These are phyloP conservation scores for Chironomus riparius DNA, from an alignment of 2,888 invertebrate species.

Conservation along the genomic window DNA sequence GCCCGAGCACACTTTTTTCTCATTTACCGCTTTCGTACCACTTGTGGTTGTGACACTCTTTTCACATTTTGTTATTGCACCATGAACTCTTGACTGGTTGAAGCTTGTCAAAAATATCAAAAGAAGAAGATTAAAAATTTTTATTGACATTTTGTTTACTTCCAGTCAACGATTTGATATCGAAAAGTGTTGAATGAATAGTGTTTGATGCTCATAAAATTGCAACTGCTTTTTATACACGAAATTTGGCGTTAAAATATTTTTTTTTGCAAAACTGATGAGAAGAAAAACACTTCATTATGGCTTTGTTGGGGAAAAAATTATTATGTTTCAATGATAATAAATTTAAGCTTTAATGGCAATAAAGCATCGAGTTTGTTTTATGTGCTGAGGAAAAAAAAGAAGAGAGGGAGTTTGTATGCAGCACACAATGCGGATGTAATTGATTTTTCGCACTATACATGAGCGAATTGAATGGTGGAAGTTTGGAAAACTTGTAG, in stretches of 20 bases:
- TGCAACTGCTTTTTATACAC: neutral
- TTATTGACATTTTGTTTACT: neutral
- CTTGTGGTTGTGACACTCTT: conserved; percentile 20
- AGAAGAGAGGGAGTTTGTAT: neutral
- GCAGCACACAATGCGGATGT: neutral
- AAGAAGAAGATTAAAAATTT: neutral
- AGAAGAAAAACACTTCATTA: conserved; percentile 9
- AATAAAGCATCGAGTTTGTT: neutral
- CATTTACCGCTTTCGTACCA: conserved; percentile 4
- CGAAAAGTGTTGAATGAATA: neutral
- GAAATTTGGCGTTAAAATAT: neutral
- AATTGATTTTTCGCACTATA: conserved; percentile 23
- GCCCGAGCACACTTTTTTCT: conserved; percentile 35
- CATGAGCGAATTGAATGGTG: neutral
- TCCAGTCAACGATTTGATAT: neutral
- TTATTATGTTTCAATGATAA: conserved; percentile 11
- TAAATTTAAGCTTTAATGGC: conserved; percentile 7
- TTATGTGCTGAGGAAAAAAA: neutral
- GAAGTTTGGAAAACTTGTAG: neutral
- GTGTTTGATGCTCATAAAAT: neutral
- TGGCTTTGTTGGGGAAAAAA: neutral
- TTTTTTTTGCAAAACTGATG: neutral
- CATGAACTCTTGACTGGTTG: neutral
- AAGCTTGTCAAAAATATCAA: neutral
- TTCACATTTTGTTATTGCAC: conserved; percentile 19